phyloP scores from a whole-genome alignment of 2,888 invertebrate genomes.

The Arctia plantaginis region DNA sequence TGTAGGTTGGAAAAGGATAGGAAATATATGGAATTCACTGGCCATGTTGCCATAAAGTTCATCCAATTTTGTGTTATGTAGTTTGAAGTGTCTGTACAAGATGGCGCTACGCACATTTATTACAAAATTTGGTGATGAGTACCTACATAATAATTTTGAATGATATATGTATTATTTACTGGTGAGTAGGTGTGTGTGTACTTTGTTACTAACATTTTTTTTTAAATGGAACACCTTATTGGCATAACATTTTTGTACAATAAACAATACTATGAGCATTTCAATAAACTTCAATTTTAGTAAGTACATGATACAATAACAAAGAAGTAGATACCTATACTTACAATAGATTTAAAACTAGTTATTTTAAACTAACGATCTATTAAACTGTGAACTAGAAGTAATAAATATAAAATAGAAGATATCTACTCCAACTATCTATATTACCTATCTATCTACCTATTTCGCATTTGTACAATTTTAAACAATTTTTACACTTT shows the following conservation, averaged over 20 bases:
- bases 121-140: constrained; percentile 26
- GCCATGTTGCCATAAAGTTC: constrained; percentile 73
- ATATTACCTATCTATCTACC: no score
- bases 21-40: constrained; percentile 64
- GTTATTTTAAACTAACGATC: no score
- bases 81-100: constrained; percentile 69
- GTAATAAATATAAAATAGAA: no score
- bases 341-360: no score
- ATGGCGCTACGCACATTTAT: constrained; percentile 74
- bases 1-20: constrained; percentile 65
- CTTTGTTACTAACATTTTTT: neutral
- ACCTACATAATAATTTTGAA: constrained; percentile 13
- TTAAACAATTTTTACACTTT: no score
- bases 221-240: neutral
- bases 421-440: no score
- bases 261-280: neutral
- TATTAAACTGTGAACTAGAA: no score
- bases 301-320: no score
- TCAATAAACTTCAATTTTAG: neutral
- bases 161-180: neutral
- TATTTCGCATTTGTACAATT: neutral
- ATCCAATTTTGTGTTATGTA: constrained; percentile 65
- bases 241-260: neutral
- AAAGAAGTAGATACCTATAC: no score
- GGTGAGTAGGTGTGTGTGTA: neutral